phyloP scores from a whole-genome alignment of 2,113 vertebrate genomes.

The Scolopax mira region DNA sequence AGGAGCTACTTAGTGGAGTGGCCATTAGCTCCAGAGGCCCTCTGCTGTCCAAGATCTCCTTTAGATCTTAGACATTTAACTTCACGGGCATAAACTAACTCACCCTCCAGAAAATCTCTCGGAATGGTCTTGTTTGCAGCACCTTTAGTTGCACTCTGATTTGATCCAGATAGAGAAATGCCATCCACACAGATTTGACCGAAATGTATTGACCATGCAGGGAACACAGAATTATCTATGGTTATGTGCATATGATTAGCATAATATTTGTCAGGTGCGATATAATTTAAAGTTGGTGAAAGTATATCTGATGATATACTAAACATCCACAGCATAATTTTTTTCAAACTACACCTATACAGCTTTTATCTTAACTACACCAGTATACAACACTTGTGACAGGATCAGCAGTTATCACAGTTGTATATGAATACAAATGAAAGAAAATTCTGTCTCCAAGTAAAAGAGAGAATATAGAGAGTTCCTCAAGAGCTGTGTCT shows the following conservation, averaged over 20 bases:
- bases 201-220: not conserved
- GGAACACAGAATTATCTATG: not conserved
- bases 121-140: not conserved
- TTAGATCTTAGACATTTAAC: not conserved
- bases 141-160: not conserved
- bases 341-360: not conserved
- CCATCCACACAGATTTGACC: not conserved
- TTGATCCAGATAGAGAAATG: not conserved
- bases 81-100: not conserved
- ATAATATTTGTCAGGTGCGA: not conserved
- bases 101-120: not conserved
- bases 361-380: not conserved
- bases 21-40: not conserved
- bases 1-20: not conserved
- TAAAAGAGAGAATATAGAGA: not conserved
- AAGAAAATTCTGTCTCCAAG: not conserved
- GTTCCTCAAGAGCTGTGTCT: not conserved
- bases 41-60: not conserved
- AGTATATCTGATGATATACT: not conserved
- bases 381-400: not conserved
- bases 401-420: not conserved
- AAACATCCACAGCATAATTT: not conserved
- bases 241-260: fast-evolving
- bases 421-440: not conserved
- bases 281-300: not conserved